Evolutionary conservation across 1,140 invertebrate species (phyloP).

Genomic region (Maniola jurtina): DNA sequence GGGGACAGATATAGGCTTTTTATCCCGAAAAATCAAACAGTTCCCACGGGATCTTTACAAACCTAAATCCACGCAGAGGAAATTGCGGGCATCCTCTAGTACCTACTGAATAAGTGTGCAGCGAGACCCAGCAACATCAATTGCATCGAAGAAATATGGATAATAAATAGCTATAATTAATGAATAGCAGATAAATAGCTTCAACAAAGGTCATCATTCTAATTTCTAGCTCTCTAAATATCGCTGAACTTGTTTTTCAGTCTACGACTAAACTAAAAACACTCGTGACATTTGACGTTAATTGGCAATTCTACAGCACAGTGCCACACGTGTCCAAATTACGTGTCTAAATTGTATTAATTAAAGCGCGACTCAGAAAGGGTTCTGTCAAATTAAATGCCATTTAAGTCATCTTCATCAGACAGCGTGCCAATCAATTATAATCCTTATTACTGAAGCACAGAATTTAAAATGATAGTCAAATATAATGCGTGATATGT

Average conservation of each 20-base stretch:
- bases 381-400: constrained; percentile 63
- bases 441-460: constrained; percentile 6
- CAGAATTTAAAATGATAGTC: constrained; percentile 3
- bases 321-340: constrained; percentile 62
- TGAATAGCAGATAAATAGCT: too few species aligned
- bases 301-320: not conserved
- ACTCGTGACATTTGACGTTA: not conserved
- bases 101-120: too few species aligned
- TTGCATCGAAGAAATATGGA: too few species aligned
- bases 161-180: too few species aligned
- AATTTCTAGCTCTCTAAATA: not conserved
- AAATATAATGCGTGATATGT: constrained; percentile 25
- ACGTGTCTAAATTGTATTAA: constrained; percentile 72
- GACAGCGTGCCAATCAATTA: constrained; percentile 4
- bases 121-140: too few species aligned
- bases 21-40: too few species aligned
- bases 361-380: constrained; percentile 64
- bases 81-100: too few species aligned
- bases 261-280: not conserved
- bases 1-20: too few species aligned
- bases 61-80: too few species aligned
- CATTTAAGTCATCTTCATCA: constrained; percentile 37
- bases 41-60: too few species aligned
- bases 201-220: too few species aligned
- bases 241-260: not conserved